These are phyloP conservation scores for Acanthococcus lagerstroemiae DNA, from an alignment of 2,888 invertebrate genomes.

Conservation along the genomic window DNA sequence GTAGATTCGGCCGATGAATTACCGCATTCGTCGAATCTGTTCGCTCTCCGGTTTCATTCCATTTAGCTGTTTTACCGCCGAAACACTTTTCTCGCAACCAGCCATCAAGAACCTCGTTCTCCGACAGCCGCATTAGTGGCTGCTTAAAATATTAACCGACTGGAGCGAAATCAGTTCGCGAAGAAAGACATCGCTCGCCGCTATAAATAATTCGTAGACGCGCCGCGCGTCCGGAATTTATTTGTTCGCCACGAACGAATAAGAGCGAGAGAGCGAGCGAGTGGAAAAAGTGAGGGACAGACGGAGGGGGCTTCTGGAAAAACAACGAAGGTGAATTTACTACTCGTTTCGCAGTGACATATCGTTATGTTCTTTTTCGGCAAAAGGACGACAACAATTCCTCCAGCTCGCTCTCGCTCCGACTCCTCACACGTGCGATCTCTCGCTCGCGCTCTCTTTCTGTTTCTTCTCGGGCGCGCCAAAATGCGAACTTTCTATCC, in stretches of 20 bases:
- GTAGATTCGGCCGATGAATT: too few species aligned
- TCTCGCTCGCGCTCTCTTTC: not conserved
- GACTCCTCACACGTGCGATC: not conserved
- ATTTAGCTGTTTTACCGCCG: too few species aligned
- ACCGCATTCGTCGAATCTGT: too few species aligned
- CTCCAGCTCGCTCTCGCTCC: not conserved
- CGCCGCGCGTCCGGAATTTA: not conserved
- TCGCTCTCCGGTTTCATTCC: too few species aligned
- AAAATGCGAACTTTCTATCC: slow-evolving; percentile 18
- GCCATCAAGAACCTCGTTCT: too few species aligned
- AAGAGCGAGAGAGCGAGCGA: not conserved
- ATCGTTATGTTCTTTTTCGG: slow-evolving; percentile 27
- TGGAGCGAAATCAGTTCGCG: too few species aligned
- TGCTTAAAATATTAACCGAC: too few species aligned
- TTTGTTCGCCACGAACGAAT: not conserved
- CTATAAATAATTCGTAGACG: not conserved
- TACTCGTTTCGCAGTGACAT: slow-evolving; percentile 19
- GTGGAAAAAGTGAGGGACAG: not conserved
- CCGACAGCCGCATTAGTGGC: too few species aligned
- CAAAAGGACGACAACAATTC: slow-evolving; percentile 15
- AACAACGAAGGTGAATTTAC: slow-evolving; percentile 20
- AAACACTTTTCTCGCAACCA: too few species aligned
- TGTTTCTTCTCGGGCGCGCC: not conserved
- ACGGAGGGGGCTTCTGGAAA: too few species aligned
- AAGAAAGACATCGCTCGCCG: not conserved